phyloP scores from a whole-genome alignment of 1,140 invertebrate species.

The Drosophila varians region DNA sequence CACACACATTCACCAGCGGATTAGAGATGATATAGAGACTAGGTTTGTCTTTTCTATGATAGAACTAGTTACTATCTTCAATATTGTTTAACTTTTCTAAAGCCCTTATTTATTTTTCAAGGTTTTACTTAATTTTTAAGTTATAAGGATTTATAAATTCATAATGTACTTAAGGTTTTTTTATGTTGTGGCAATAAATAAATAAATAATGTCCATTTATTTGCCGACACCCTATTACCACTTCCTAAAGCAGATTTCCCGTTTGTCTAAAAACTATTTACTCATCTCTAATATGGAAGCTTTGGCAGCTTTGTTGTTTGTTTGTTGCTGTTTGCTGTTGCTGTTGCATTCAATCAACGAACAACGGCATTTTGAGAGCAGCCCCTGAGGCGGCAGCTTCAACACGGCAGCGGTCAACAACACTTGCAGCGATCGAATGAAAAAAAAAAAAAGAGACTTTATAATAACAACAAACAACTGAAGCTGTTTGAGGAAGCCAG shows the following conservation, averaged over 20 bases:
- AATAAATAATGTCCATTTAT: background rate
- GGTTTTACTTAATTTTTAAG: no score
- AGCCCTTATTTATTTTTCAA: no score
- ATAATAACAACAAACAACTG: conserved; percentile 15
- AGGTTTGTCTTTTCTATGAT: background rate
- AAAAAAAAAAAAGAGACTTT: conserved; percentile 20
- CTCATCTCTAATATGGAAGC: conserved; percentile 37
- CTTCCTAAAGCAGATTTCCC: conserved; percentile 9
- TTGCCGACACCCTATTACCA: background rate
- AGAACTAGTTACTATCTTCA: no score
- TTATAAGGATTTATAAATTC: no score
- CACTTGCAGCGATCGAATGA: conserved; percentile 56
- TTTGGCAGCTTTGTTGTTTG: conserved; percentile 24
- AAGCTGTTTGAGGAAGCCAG: conserved; percentile 54
- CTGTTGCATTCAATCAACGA: conserved; percentile 72
- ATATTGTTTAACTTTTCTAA: no score
- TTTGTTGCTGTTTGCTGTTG: conserved; percentile 15
- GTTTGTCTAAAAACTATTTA: conserved; percentile 27
- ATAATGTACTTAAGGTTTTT: no score
- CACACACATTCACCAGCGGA: conserved; percentile 10
- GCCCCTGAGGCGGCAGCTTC: conserved; percentile 26
- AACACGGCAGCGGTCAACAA: conserved; percentile 69
- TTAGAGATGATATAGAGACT: conserved; percentile 1
- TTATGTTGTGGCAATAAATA: no score
- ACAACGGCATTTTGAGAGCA: conserved; percentile 71